Evolutionary conservation across 30 jellyfish, hydroid and myxozoan genomes (phyloP), one percentile per base, ranked within the genome.

Genomic region (Aurelia sp.): DNA sequence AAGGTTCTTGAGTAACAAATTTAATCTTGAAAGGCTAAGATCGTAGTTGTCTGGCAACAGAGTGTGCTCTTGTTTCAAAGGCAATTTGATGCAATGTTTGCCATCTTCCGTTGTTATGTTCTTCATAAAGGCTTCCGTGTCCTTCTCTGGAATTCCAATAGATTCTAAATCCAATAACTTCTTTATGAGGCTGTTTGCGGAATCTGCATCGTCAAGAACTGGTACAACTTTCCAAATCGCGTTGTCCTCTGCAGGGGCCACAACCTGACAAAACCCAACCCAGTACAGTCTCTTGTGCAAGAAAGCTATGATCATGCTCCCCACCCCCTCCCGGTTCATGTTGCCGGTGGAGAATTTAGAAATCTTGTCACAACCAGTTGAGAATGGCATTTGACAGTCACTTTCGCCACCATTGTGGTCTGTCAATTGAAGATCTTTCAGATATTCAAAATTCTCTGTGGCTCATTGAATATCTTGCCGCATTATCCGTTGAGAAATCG

Each of bases 71-170:
- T 69, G 70, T 69, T 69, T 69, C 33, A 73, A 52, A n/a, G n/a
- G n/a, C n/a, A n/a, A n/a, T n/a, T n/a, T n/a, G n/a, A n/a, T n/a
- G n/a, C n/a, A n/a, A n/a, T 16, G 63, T 11, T 8, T 8, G 63
- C 16, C n/a, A n/a, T n/a, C n/a, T n/a, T n/a, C n/a, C n/a, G n/a
- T n/a, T n/a, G n/a, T n/a, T n/a, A n/a, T 73, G 76, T 73, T 73
- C 47, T 73, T 73, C 8, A 10, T 48, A 47, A 73, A 73, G 44
- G 85, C 13, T 13, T 53, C 85, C 47, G 69, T 73, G 21, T 73
- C 85, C 21, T 73, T 73, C 11, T 73, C 76, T 73, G 76, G 69
- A 17, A 73, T 73, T 73, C 76, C 85, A 5, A 21, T 76, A n/a
- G 85, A 73, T 27, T 73, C 69, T 17, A 73, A 30, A 47, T 73